Conservation (phyloP, 1,140 invertebrate species). For the Aphis craccivora region DNA sequence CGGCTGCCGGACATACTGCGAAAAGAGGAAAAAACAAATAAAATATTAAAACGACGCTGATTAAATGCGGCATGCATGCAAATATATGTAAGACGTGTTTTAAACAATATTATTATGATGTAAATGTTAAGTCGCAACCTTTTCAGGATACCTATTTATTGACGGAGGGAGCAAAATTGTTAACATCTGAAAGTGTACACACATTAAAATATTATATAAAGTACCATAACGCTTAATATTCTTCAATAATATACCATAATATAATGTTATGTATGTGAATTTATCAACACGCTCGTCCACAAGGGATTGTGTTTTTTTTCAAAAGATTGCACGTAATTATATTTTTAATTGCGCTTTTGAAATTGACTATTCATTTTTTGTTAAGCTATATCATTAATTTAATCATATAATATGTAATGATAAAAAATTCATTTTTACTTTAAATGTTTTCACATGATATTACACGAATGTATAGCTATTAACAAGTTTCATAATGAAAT, state of each 20-base stretch:
- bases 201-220: neutral
- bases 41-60: neutral
- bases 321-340: neutral
- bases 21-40: neutral
- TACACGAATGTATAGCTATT: neutral
- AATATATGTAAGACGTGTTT: too few relatives aligned
- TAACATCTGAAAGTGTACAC: neutral
- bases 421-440: too few relatives aligned
- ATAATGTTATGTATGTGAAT: neutral
- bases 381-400: too few relatives aligned
- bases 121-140: neutral
- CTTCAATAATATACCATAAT: neutral
- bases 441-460: neutral
- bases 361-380: neutral
- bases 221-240: neutral
- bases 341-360: neutral
- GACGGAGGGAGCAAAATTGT: neutral
- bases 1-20: constrained; percentile 60
- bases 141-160: neutral
- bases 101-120: neutral
- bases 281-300: neutral
- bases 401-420: too few relatives aligned
- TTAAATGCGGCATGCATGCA: neutral
- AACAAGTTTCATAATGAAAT: neutral
- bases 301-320: neutral